Percentiles rank a stretch among this genome's conserved stretches.
phyloP scores from a whole-genome alignment of 2,888 invertebrate species.

The Petrolisthes manimaculis region DNA sequence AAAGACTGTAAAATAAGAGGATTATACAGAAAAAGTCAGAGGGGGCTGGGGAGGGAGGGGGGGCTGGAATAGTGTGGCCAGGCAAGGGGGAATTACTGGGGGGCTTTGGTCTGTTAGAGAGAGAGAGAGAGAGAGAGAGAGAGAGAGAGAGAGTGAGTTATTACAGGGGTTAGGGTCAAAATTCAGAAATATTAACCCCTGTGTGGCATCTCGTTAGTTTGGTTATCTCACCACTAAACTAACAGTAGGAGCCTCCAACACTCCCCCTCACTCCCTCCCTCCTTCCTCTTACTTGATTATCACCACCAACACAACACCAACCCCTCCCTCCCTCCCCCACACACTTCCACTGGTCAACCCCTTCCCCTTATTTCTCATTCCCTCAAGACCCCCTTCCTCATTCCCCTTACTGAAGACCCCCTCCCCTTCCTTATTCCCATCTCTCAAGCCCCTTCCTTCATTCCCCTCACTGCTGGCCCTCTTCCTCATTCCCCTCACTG shows the following conservation, averaged over 20 bases:
- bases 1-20: too few species aligned
- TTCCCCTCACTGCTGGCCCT: neutral
- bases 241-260: conserved; percentile 2
- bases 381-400: too few species aligned
- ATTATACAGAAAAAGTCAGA: too few species aligned
- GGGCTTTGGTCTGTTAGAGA: neutral
- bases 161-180: neutral
- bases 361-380: too few species aligned
- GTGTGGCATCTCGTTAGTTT: conserved; percentile 1
- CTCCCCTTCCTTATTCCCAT: too few species aligned
- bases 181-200: conserved; percentile 14
- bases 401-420: neutral
- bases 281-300: conserved; percentile 13
- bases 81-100: neutral
- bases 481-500: neutral
- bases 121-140: neutral
- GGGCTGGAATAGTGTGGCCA: neutral
- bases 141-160: conserved; percentile 17
- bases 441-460: too few species aligned
- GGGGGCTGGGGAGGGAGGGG: too few species aligned
- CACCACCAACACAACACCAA: neutral
- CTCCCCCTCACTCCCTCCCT: conserved; percentile 9
- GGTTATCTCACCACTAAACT: conserved; percentile 14
- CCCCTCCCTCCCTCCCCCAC: neutral
- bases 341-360: neutral